Evolutionary conservation across 2,113 vertebrate species (phyloP).

Genomic region (Pedetes capensis): DNA sequence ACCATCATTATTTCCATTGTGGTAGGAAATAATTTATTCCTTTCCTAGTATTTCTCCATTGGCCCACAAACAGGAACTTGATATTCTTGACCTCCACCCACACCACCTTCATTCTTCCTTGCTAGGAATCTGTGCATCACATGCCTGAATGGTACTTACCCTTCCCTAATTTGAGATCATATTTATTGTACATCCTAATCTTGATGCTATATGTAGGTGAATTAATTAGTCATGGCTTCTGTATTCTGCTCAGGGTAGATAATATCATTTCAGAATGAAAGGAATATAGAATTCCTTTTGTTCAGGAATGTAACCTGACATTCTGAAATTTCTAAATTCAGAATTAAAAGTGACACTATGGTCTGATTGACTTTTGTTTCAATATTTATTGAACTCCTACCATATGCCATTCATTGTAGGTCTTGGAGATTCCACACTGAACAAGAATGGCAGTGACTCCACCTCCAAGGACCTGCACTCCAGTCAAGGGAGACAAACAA

Average conservation of each 20-base stretch:
- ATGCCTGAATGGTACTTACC: neutral
- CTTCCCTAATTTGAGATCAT: neutral
- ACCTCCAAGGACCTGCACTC: neutral
- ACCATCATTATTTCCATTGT: slow-evolving; percentile 32
- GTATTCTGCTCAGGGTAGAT: neutral
- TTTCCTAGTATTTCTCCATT: slow-evolving; percentile 13
- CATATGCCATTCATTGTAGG: neutral
- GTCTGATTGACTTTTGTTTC: neutral
- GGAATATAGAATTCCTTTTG: neutral
- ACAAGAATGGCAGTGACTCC: neutral
- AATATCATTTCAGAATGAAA: neutral
- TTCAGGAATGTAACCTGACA: neutral
- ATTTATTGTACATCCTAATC: neutral
- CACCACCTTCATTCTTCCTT: neutral
- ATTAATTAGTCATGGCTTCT: neutral
- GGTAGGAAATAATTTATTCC: neutral
- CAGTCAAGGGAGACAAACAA: neutral
- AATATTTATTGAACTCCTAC: neutral
- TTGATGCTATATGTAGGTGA: neutral
- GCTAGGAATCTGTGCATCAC: neutral
- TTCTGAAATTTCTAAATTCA: neutral
- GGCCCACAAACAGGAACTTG: neutral
- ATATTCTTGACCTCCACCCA: neutral
- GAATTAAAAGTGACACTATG: neutral
- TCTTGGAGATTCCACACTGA: neutral